phyloP scores from a whole-genome alignment of 1,140 invertebrate species.

The Nylanderia fulva region DNA sequence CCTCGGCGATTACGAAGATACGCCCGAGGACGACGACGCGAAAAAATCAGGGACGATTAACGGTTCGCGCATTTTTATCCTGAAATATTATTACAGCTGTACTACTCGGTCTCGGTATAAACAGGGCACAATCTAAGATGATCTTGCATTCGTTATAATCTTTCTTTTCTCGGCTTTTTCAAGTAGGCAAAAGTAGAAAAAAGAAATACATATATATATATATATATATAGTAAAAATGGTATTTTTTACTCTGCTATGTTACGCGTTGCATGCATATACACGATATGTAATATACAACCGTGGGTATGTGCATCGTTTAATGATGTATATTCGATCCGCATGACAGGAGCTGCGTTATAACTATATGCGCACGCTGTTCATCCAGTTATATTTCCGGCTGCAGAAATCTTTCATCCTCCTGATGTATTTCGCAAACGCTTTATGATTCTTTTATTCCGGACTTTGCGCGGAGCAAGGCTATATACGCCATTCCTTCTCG shows the following conservation, averaged over 20 bases:
- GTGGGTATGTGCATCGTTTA: constrained; percentile 19
- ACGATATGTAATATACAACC: constrained; percentile 28
- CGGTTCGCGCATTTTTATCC: not conserved
- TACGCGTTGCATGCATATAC: not conserved
- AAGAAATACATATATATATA: not conserved
- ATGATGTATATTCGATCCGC: constrained; percentile 43
- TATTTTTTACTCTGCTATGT: not conserved
- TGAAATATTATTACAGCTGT: constrained; percentile 28
- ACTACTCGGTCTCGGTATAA: not conserved
- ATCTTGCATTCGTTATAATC: not conserved
- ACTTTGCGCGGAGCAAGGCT: constrained; percentile 7
- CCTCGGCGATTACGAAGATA: constrained; percentile 28
- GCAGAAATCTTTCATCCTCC: constrained; percentile 47
- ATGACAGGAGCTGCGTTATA: constrained; percentile 13
- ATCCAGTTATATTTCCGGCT: constrained; percentile 41
- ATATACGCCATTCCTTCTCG: constrained; percentile 42
- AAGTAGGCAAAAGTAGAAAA: constrained; percentile 5
- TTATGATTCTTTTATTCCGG: constrained; percentile 54
- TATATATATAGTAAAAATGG: no score
- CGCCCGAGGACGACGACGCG: not conserved
- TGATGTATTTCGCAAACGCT: constrained; percentile 46
- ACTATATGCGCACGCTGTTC: constrained; percentile 6
- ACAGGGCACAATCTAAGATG: not conserved
- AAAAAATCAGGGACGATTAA: constrained; percentile 23
- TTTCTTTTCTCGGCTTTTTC: not conserved